These are phyloP conservation scores for Pagetopsis macropterus DNA, from an alignment of 2,797 vertebrate species.

Conservation along the genomic window DNA sequence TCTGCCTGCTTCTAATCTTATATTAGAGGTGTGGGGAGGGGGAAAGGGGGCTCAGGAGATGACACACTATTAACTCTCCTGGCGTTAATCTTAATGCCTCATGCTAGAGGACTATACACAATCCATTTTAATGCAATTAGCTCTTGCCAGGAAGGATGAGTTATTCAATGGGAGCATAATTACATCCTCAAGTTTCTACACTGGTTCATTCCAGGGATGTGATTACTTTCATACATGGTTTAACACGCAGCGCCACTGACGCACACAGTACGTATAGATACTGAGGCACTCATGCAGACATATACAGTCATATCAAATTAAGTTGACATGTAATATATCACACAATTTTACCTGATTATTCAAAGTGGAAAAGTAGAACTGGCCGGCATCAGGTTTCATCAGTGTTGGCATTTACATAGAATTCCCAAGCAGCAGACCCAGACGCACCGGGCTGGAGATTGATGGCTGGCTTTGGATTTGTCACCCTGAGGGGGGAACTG, in stretches of 20 bases:
- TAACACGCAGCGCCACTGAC: constrained; percentile 72
- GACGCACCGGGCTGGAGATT: constrained; percentile 40
- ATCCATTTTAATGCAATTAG: constrained; percentile 87
- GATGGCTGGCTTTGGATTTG: constrained; percentile 54
- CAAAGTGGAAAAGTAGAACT: constrained; percentile 59
- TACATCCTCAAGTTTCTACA: constrained; percentile 83
- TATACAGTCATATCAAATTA: constrained; percentile 57
- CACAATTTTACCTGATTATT: constrained; percentile 69
- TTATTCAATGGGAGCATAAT: constrained; percentile 85
- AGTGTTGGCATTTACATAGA: constrained; percentile 36
- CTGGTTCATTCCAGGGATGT: constrained; percentile 79
- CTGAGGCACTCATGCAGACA: constrained; percentile 45
- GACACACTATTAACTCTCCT: constrained; percentile 83
- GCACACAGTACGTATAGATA: constrained; percentile 56
- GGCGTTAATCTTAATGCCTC: constrained; percentile 82
- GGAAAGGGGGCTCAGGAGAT: constrained; percentile 60
- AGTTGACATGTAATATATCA: constrained; percentile 64
- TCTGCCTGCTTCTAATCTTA: constrained; percentile 74
- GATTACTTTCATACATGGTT: constrained; percentile 84
- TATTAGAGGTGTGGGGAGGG: constrained; percentile 66
- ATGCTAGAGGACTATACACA: constrained; percentile 79
- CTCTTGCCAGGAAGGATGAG: constrained; percentile 83
- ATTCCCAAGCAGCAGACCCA: constrained; percentile 50
- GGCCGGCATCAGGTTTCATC: constrained; percentile 55
- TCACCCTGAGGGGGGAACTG: constrained; percentile 53